Conservation (phyloP, 2,888 invertebrate species). For the Cryptops parisi region DNA sequence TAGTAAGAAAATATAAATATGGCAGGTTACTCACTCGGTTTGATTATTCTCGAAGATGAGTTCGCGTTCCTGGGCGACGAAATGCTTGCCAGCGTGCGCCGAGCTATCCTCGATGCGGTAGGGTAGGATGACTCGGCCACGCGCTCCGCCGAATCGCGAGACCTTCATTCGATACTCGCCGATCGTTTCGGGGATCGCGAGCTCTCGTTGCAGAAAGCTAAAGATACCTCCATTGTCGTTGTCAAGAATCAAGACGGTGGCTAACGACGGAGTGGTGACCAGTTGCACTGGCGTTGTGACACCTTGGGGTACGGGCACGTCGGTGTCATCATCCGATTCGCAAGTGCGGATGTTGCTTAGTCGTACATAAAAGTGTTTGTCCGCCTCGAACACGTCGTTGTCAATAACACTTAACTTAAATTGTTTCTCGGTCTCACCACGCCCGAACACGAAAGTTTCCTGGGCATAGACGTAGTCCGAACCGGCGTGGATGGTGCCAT, state of each 20-base stretch:
- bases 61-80: slow-evolving; percentile 59
- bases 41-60: slow-evolving; percentile 95
- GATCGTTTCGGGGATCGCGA: slow-evolving; percentile 76
- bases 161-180: slow-evolving; percentile 73
- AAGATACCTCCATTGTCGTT: slow-evolving; percentile 99
- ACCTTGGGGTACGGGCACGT: background rate
- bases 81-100: slow-evolving; percentile 81
- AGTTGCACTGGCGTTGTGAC: slow-evolving; percentile 47
- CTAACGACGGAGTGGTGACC: slow-evolving; percentile 70
- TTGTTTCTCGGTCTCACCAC: slow-evolving; percentile 74
- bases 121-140: slow-evolving; percentile 78
- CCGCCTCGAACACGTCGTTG: slow-evolving; percentile 98
- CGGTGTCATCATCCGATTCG: slow-evolving; percentile 18
- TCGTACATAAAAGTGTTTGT: slow-evolving; percentile 95
- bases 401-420: slow-evolving; percentile 90
- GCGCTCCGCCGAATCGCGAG: slow-evolving; percentile 80
- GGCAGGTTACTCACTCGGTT: slow-evolving; percentile 69
- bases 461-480: slow-evolving; percentile 81
- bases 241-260: slow-evolving; percentile 96
- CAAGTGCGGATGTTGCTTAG: slow-evolving; percentile 40
- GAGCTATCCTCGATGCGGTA: slow-evolving; percentile 87
- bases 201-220: slow-evolving; percentile 68
- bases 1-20: slow-evolving; percentile 11
- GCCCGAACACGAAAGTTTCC: slow-evolving; percentile 72
- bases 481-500: slow-evolving; percentile 92